These are phyloP conservation scores for Macaria liturata DNA, from an alignment of 2,888 invertebrate genomes.

Conservation along the genomic window DNA sequence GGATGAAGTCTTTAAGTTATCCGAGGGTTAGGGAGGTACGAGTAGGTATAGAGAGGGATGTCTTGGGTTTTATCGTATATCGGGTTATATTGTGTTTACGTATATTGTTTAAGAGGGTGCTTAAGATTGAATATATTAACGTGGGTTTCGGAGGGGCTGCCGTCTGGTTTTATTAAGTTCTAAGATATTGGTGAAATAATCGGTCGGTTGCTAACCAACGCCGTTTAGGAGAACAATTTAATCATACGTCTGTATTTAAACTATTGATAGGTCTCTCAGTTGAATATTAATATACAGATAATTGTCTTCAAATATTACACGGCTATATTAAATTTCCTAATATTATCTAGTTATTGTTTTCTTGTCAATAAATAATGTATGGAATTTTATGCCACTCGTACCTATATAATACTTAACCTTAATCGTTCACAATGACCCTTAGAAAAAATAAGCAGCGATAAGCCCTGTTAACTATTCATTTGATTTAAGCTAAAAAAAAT, in stretches of 20 bases:
- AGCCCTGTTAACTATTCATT: constrained; percentile 62
- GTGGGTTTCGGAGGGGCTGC: constrained; percentile 48
- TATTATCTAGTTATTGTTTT: too few relatives aligned
- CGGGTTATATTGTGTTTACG: constrained; percentile 58
- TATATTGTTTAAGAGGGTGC: constrained; percentile 67
- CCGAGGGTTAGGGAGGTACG: constrained; percentile 64
- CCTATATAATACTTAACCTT: too few relatives aligned
- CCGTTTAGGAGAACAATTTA: neutral
- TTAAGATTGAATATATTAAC: constrained; percentile 73
- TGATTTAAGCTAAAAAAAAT: constrained; percentile 38
- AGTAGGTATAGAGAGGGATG: constrained; percentile 27
- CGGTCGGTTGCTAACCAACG: constrained; percentile 10
- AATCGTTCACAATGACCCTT: constrained; percentile 53
- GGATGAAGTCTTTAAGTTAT: constrained; percentile 83
- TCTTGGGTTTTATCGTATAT: constrained; percentile 58
- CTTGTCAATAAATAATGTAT: too few relatives aligned
- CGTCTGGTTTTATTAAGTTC: constrained; percentile 52
- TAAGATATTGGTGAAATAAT: constrained; percentile 25
- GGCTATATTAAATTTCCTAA: too few relatives aligned
- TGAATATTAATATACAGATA: too few relatives aligned
- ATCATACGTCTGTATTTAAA: too few relatives aligned
- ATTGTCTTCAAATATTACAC: too few relatives aligned
- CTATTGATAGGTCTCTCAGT: too few relatives aligned
- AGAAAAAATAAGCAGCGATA: constrained; percentile 60
- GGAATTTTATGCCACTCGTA: too few relatives aligned